These are phyloP conservation scores for Aphelocoma coerulescens DNA, from an alignment of 2,113 vertebrate species.

Conservation along the genomic window DNA sequence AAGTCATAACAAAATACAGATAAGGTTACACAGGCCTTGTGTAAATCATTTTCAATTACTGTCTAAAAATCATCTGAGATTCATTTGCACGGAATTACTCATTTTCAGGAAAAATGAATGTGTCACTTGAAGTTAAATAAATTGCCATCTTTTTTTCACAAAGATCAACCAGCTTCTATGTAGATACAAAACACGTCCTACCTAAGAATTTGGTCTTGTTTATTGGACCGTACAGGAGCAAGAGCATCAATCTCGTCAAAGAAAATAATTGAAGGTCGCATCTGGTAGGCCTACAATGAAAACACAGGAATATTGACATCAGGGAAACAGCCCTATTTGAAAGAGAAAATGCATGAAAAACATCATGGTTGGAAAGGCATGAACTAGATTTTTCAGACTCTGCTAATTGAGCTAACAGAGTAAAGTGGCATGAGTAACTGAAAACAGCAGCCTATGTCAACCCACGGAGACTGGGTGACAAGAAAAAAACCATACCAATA, in stretches of 20 bases:
- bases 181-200: constrained; percentile 23
- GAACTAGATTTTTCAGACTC: neutral
- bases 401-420: neutral
- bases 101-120: neutral
- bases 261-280: constrained; percentile 94
- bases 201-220: constrained; percentile 95
- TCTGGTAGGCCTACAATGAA: constrained; percentile 84
- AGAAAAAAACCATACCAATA: neutral
- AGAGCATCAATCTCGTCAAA: constrained; percentile 95
- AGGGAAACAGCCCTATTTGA: neutral
- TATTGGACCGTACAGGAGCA: constrained; percentile 88
- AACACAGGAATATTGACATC: neutral
- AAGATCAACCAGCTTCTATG: neutral
- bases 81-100: neutral
- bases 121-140: neutral
- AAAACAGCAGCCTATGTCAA: neutral
- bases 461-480: neutral
- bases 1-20: neutral
- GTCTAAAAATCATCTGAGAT: neutral
- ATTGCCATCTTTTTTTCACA: neutral
- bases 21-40: neutral
- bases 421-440: rapidly evolving
- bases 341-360: neutral
- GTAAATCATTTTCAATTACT: neutral
- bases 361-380: neutral